A percentile compares a stretch with the other conserved stretches of the same genome.
phyloP scores from a whole-genome alignment of 2,113 vertebrate species.

The Labeo catla region DNA sequence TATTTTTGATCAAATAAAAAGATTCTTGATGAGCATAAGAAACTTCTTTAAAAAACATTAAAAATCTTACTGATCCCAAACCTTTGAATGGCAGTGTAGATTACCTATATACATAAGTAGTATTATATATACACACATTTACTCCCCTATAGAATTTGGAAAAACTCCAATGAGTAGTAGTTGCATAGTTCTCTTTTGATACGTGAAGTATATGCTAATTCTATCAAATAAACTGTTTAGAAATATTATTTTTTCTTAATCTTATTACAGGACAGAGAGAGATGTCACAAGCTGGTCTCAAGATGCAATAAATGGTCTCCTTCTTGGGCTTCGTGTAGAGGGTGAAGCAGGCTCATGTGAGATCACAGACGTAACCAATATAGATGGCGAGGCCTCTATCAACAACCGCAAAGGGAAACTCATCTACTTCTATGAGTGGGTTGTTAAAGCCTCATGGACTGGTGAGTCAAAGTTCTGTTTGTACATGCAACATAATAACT shows the following conservation, averaged over 20 bases:
- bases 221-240: background rate
- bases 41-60: no score
- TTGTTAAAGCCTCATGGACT: conserved; percentile 81
- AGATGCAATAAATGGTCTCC: conserved; percentile 82
- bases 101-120: no score
- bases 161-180: background rate
- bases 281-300: conserved; percentile 90
- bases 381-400: conserved; percentile 88
- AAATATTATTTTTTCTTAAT: background rate
- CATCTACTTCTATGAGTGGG: conserved; percentile 90
- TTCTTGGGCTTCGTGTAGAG: conserved; percentile 78
- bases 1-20: no score
- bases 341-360: conserved; percentile 81
- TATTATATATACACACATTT: no score
- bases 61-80: no score
- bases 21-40: no score
- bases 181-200: background rate
- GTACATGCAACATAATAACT: background rate
- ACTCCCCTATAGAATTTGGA: background rate
- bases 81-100: no score
- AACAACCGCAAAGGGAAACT: conserved; percentile 91
- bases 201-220: background rate
- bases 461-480: conserved; percentile 70
- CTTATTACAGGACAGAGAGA: conserved; percentile 81
- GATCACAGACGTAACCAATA: conserved; percentile 83